These are phyloP conservation scores for Trachymyrmex septentrionalis DNA, from an alignment of 1,140 invertebrate genomes.

Conservation along the genomic window DNA sequence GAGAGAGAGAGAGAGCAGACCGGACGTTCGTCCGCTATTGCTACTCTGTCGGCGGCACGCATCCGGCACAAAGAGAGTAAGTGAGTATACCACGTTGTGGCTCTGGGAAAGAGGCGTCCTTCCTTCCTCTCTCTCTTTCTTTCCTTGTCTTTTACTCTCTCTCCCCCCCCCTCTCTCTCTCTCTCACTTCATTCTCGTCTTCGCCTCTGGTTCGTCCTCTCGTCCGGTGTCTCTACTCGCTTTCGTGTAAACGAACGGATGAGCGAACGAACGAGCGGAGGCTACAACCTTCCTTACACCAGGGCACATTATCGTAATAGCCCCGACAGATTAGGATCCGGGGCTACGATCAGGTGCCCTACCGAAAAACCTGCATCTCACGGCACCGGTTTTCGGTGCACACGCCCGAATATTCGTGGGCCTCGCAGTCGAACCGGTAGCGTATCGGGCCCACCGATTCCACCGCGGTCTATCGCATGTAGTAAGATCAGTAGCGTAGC, in stretches of 20 bases:
- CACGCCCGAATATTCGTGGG: slow-evolving; percentile 16
- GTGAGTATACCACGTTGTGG: slow-evolving; percentile 69
- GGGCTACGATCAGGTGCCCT: slow-evolving; percentile 68
- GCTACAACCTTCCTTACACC: slow-evolving; percentile 52
- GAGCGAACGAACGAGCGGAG: slow-evolving; percentile 43
- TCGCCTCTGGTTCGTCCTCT: slow-evolving; percentile 44
- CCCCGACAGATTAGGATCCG: slow-evolving; percentile 67
- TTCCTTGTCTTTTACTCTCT: slow-evolving; percentile 51
- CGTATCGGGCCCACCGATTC: slow-evolving; percentile 9
- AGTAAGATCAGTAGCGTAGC: slow-evolving; percentile 49
- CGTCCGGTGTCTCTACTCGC: slow-evolving; percentile 58
- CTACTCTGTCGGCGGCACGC: slow-evolving; percentile 79
- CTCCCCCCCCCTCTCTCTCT: background rate
- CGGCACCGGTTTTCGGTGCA: slow-evolving; percentile 62
- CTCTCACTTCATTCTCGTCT: background rate
- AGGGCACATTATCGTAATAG: slow-evolving; percentile 75
- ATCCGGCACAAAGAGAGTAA: slow-evolving; percentile 82
- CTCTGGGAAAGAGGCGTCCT: slow-evolving; percentile 81
- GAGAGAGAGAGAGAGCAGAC: slow-evolving; percentile 72
- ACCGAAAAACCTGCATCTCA: slow-evolving; percentile 70
- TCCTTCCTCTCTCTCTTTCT: slow-evolving; percentile 58
- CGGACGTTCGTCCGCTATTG: slow-evolving; percentile 84
- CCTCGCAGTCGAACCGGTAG: slow-evolving; percentile 43
- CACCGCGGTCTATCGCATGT: slow-evolving; percentile 29
- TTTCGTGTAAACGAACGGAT: slow-evolving; percentile 51